Base-by-base conservation (phyloP, 2,797 vertebrate genomes). In the Epinephelus awoara region DNA sequence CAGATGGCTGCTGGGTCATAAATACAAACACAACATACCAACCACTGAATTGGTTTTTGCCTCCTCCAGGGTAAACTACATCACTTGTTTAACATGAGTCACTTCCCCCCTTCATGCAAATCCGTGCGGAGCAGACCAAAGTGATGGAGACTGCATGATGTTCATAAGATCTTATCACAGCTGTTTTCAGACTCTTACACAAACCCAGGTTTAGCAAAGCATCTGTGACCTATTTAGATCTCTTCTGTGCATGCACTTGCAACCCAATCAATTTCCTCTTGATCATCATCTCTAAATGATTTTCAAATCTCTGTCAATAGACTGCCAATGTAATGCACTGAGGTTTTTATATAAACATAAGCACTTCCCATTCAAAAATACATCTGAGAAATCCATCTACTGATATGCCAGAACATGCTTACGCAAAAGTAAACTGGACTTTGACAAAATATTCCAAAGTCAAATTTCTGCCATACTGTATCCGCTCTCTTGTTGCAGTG, bases 121-220 rank as follows among this genome's bases (percentile, higher is more conserved):
- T 55, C 0, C 58, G 1, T 50, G 9, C 0, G 3, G 25, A 68
- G 44, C 19, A 83, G 40, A 25, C 17, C 0, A 6, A 55, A 38
- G 19, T 25, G 21, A 75, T 42, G 34, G 57, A 54, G 34, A 66
- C 11, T 19, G 0, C 8, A 23, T 14, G 3, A 55, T 27, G 54
- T 38, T 72, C 29, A 21, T 3, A 18, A 81, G 83, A 90, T 88
- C 75, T 88, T 86, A 89, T 89, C 80, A 1, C n/a, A 42, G 29
- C 2, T 72, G 13, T 17, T 88, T 56, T 55, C 52, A 56, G 46
- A 72, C 3, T 10, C 57, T 25, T 27, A 59, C 52, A 47, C 6
- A 62, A 46, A 44, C 29, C 7, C 42, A 18, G 5, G 7, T 58
- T 42, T 27, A 78, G 49, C 59, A 23, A 11, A 63, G 52, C 44